Conservation (phyloP, 2,797 vertebrate genomes). For the Heteromormyrus szaboi region DNA sequence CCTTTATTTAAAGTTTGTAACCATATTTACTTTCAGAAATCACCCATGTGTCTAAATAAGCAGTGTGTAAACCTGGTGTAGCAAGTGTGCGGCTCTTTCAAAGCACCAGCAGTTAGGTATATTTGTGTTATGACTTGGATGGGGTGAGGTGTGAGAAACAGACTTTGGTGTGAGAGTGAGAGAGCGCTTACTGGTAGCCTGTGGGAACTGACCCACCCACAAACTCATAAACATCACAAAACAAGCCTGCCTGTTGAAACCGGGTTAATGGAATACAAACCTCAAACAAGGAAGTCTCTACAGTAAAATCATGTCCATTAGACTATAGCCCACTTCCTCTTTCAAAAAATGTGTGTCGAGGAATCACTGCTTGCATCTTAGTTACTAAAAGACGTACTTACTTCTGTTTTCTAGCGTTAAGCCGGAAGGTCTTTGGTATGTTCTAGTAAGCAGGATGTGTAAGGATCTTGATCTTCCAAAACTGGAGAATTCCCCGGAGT, state of each 20-base stretch:
- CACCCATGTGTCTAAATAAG: neutral
- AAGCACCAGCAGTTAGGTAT: neutral
- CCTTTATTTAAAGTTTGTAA: neutral
- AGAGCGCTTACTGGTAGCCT: neutral
- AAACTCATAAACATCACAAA: neutral
- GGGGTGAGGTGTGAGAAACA: neutral
- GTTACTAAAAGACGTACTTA: neutral
- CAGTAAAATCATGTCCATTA: neutral
- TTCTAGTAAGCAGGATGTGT: constrained; percentile 43
- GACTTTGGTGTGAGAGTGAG: neutral
- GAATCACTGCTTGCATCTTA: neutral
- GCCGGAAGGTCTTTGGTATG: constrained; percentile 49
- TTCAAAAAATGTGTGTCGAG: neutral
- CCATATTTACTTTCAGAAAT: neutral
- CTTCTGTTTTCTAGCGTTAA: neutral
- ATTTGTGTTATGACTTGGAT: neutral
- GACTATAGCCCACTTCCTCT: neutral
- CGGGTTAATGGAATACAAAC: neutral
- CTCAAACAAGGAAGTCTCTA: neutral
- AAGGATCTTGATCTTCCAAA: constrained; percentile 56
- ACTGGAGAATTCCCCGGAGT: constrained; percentile 51
- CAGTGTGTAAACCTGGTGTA: neutral
- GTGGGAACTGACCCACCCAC: neutral
- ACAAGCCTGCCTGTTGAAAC: neutral
- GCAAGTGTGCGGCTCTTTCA: neutral